These are phyloP conservation scores for Mus caroli DNA, from an alignment of 2,797 vertebrate species.

Conservation along the genomic window DNA sequence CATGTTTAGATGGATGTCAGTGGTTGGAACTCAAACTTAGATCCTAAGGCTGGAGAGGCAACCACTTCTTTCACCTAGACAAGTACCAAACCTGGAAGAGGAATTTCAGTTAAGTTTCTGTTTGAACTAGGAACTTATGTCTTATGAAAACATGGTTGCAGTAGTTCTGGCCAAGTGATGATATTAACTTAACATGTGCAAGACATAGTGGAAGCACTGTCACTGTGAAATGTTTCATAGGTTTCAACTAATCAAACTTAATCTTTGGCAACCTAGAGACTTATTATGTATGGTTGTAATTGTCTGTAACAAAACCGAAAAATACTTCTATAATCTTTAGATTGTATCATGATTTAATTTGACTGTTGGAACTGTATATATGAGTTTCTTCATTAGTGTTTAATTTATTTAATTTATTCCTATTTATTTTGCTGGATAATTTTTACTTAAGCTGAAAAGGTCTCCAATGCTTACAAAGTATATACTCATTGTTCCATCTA, in stretches of 20 bases:
- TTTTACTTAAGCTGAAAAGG: background rate
- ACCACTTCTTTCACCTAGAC: background rate
- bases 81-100: background rate
- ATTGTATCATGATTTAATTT: constrained; percentile 12
- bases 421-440: background rate
- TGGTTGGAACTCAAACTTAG: background rate
- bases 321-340: background rate
- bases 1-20: background rate
- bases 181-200: background rate
- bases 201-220: background rate
- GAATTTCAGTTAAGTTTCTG: background rate
- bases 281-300: background rate
- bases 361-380: background rate
- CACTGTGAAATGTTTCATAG: background rate
- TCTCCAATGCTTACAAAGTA: background rate
- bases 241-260: background rate
- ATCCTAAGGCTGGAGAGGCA: background rate
- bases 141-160: rapidly evolving
- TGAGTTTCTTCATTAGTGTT: background rate
- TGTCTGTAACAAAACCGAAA: background rate
- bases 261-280: background rate
- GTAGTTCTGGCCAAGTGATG: rapidly evolving
- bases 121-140: background rate
- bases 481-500: background rate
- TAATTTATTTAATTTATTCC: background rate